Conservation (phyloP, 2,888 invertebrate species). For the Oegoconia quadripuncta region DNA sequence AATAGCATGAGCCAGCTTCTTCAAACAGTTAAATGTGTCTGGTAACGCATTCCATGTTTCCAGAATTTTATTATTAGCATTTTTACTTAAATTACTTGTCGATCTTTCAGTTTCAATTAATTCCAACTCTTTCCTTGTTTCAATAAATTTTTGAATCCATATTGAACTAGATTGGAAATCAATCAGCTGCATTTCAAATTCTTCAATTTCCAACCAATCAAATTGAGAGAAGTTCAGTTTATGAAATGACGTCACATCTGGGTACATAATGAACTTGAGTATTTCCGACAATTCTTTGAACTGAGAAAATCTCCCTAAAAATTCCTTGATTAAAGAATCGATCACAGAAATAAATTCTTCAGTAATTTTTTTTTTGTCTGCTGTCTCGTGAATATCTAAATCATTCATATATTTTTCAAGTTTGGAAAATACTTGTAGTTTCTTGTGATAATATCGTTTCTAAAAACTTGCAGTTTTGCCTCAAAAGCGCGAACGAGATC, state of each 20-base stretch:
- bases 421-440: conserved; percentile 20
- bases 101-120: conserved; percentile 20
- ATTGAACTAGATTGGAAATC: conserved; percentile 23
- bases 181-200: conserved; percentile 25
- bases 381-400: conserved; percentile 16
- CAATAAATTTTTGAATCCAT: conserved; percentile 22
- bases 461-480: conserved; percentile 23
- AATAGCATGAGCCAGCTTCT: conserved; percentile 27
- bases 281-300: conserved; percentile 22
- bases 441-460: conserved; percentile 16
- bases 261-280: conserved; percentile 19
- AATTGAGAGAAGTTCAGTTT: conserved; percentile 17
- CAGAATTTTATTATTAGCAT: conserved; percentile 26
- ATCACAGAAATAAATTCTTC: conserved; percentile 22
- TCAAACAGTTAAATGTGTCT: conserved; percentile 26
- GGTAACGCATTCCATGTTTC: conserved; percentile 26
- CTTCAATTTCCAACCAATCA: conserved; percentile 22
- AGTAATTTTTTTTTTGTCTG: conserved; percentile 14
- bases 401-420: conserved; percentile 18
- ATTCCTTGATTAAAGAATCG: conserved; percentile 22
- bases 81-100: conserved; percentile 18
- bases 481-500: conserved; percentile 28
- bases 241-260: conserved; percentile 16
- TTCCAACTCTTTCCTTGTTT: conserved; percentile 21
- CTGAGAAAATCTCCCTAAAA: conserved; percentile 21